Evolutionary conservation across 2,797 vertebrate genomes (phyloP).

Genomic region (Myotis planiceps): DNA sequence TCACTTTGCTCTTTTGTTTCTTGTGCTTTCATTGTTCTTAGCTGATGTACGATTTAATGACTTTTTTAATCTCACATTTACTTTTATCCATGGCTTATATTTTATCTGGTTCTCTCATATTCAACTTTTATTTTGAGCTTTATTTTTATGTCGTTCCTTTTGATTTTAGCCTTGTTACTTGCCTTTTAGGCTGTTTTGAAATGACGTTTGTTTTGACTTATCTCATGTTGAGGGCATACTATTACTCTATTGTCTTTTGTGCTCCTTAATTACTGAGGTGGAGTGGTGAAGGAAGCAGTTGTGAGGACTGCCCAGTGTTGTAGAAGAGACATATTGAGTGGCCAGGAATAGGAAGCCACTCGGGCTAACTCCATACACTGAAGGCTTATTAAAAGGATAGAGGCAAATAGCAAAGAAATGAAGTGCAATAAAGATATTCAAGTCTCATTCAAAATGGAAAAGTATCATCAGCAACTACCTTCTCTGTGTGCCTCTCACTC

Average conservation of each 20-base stretch:
- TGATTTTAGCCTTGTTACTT: constrained; percentile 58
- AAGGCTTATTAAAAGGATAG: not conserved
- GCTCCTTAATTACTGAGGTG: constrained; percentile 53
- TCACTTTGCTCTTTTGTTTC: constrained; percentile 22
- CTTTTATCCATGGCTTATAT: constrained; percentile 19
- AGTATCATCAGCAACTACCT: not conserved
- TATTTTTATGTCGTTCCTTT: constrained; percentile 52
- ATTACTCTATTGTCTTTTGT: constrained; percentile 21
- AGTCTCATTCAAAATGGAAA: not conserved
- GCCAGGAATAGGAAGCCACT: not conserved
- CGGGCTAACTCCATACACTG: no score
- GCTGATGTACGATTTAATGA: not conserved
- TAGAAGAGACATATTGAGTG: not conserved
- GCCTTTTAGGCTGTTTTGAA: constrained; percentile 61
- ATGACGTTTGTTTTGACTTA: constrained; percentile 54
- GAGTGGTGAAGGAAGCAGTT: not conserved
- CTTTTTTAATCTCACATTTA: constrained; percentile 37
- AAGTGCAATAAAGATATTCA: not conserved
- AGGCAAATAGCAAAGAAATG: not conserved
- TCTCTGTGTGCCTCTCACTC: not conserved
- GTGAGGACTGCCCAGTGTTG: not conserved
- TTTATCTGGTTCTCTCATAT: constrained; percentile 47
- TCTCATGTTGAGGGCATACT: not conserved
- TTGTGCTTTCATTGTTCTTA: constrained; percentile 60
- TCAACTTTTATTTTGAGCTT: constrained; percentile 57